Evolutionary conservation across 2,797 vertebrate species (phyloP).

Genomic region (Florisuga fusca): DNA sequence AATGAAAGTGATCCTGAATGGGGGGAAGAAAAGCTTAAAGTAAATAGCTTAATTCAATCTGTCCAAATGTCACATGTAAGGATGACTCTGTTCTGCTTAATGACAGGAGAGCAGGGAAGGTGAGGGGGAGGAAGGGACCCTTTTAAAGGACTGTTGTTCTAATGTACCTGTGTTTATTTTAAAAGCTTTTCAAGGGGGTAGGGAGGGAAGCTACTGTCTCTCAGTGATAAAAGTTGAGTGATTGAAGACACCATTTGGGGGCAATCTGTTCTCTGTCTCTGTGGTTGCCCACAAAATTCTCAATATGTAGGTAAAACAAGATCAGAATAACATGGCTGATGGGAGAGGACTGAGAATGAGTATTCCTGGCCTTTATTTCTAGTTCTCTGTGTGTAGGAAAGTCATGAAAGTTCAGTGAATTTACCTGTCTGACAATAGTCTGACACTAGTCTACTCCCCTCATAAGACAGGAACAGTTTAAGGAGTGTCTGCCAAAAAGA

Average conservation of each 20-base stretch:
- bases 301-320: background rate
- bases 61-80: conserved; percentile 49
- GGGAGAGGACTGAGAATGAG: background rate
- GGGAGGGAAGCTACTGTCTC: conserved; percentile 68
- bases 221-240: conserved; percentile 57
- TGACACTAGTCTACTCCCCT: background rate
- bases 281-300: background rate
- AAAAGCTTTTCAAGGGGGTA: conserved; percentile 68
- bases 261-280: conserved; percentile 65
- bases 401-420: background rate
- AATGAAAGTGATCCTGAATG: conserved; percentile 46
- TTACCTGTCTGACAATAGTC: background rate
- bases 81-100: conserved; percentile 49
- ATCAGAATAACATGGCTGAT: background rate
- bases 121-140: conserved; percentile 1
- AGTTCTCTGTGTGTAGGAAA: background rate
- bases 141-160: conserved; percentile 55
- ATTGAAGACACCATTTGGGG: conserved; percentile 53
- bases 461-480: background rate
- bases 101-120: conserved; percentile 43
- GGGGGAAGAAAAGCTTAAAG: conserved; percentile 32
- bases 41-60: conserved; percentile 52
- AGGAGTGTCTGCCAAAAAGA: background rate
- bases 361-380: background rate
- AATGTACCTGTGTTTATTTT: conserved; percentile 73